Conservation (phyloP, 2,797 vertebrate genomes). For the Siniperca scherzeri region DNA sequence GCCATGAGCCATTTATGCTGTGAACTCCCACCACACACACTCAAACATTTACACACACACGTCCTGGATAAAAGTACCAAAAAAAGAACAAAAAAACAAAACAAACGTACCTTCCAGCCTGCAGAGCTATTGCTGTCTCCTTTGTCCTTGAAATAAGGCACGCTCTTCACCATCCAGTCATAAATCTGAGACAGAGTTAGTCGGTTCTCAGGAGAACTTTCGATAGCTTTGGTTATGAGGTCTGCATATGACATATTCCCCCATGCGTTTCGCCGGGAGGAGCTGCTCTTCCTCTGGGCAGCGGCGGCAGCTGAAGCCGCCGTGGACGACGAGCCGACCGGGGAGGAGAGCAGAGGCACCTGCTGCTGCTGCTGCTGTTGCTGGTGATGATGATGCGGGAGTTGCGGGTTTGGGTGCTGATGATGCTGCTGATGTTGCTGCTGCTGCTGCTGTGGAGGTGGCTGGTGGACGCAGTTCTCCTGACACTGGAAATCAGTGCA, state of each 20-base stretch:
- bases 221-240: constrained; percentile 98
- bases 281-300: constrained; percentile 94
- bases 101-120: constrained; percentile 94
- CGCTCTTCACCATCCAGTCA: constrained; percentile 98
- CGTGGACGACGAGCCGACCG: constrained; percentile 82
- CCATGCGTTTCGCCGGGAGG: constrained; percentile 96
- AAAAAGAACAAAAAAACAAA: neutral
- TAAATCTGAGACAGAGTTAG: constrained; percentile 97
- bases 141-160: constrained; percentile 98
- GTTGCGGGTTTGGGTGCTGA: constrained; percentile 77
- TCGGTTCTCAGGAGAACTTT: constrained; percentile 95
- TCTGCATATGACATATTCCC: constrained; percentile 98
- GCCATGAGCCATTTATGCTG: neutral
- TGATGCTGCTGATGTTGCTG: constrained; percentile 69
- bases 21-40: neutral
- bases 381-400: constrained; percentile 76
- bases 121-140: constrained; percentile 98
- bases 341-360: constrained; percentile 89
- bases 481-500: constrained; percentile 91
- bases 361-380: constrained; percentile 85
- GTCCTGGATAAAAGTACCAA: neutral
- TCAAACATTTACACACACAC: neutral
- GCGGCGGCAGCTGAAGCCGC: constrained; percentile 86
- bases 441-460: constrained; percentile 78
- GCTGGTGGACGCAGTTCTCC: constrained; percentile 88